These are phyloP conservation scores for Drosophila prosaltans DNA, from an alignment of 1,140 invertebrate species.

Conservation along the genomic window DNA sequence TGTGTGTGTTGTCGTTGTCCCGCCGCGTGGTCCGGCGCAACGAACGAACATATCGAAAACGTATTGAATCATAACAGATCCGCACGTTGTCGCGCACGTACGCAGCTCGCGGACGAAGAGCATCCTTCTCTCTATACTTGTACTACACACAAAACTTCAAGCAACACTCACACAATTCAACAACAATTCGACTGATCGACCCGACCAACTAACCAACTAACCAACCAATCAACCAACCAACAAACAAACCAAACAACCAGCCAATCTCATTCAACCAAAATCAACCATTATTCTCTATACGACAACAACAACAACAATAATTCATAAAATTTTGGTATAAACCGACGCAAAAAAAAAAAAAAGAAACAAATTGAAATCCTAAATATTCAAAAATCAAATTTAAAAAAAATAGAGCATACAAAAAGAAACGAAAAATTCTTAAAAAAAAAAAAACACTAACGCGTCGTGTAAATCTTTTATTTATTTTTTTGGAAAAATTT, in stretches of 20 bases:
- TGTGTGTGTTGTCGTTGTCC: conserved; percentile 28
- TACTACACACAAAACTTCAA: conserved; percentile 14
- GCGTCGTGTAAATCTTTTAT: neutral
- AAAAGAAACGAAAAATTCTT: too few relatives aligned
- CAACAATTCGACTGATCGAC: conserved; percentile 2
- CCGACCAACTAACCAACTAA: too few relatives aligned
- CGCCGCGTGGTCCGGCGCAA: conserved; percentile 58
- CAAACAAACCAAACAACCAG: conserved; percentile 30
- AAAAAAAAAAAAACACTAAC: neutral
- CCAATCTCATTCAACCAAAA: conserved; percentile 20
- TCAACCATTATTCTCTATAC: neutral
- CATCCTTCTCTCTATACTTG: conserved; percentile 48
- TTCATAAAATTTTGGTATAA: neutral
- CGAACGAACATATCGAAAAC: conserved; percentile 76
- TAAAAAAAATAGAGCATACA: too few relatives aligned
- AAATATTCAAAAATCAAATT: conserved; percentile 23
- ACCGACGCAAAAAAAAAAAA: conserved; percentile 13
- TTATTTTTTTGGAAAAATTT: too few relatives aligned
- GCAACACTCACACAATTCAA: neutral
- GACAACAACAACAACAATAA: conserved; percentile 34
- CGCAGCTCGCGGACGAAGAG: conserved; percentile 75
- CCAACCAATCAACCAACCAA: conserved; percentile 24
- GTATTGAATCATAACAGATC: conserved; percentile 82
- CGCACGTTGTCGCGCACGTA: conserved; percentile 80
- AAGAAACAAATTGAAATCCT: neutral